A percentile compares a stretch with the other conserved stretches of the same genome.
Evolutionary conservation across 1,140 invertebrate species (phyloP).

Genomic region (Halesus radiatus): DNA sequence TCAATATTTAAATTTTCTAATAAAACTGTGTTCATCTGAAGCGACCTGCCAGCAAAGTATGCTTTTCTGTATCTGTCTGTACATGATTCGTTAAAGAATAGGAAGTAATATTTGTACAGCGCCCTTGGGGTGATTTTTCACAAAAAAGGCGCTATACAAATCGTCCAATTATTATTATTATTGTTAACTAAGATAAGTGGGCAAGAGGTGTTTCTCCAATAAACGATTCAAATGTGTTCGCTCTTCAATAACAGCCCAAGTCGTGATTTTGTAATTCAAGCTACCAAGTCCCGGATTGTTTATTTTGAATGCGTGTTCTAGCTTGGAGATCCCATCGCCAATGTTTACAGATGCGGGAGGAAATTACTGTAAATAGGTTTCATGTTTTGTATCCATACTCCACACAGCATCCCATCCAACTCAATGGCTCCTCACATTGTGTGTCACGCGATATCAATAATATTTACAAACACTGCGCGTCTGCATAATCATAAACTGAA

Average conservation of each 20-base stretch:
- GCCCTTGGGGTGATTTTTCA: too few species aligned
- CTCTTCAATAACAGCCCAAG: background rate
- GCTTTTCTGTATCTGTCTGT: too few species aligned
- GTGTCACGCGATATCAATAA: conserved; percentile 26
- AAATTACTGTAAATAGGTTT: conserved; percentile 22
- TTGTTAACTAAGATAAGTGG: too few species aligned
- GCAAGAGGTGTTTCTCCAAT: too few species aligned
- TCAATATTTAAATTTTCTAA: too few species aligned
- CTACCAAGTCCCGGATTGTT: background rate
- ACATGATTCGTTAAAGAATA: too few species aligned
- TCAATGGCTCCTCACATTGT: conserved; percentile 10
- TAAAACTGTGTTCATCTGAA: too few species aligned
- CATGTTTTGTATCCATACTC: conserved; percentile 16
- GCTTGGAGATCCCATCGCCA: conserved; percentile 2
- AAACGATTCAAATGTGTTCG: too few species aligned
- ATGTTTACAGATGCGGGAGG: conserved; percentile 24
- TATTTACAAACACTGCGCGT: conserved; percentile 24
- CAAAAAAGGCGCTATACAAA: too few species aligned
- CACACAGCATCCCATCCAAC: background rate
- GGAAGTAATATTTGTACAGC: too few species aligned
- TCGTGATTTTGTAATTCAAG: conserved; percentile 3
- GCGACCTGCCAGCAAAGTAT: too few species aligned
- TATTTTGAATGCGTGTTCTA: conserved; percentile 26
- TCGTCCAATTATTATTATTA: too few species aligned
- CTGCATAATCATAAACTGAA: background rate